Conservation (phyloP, 2,113 vertebrate species). For the Rafetus swinhoei region DNA sequence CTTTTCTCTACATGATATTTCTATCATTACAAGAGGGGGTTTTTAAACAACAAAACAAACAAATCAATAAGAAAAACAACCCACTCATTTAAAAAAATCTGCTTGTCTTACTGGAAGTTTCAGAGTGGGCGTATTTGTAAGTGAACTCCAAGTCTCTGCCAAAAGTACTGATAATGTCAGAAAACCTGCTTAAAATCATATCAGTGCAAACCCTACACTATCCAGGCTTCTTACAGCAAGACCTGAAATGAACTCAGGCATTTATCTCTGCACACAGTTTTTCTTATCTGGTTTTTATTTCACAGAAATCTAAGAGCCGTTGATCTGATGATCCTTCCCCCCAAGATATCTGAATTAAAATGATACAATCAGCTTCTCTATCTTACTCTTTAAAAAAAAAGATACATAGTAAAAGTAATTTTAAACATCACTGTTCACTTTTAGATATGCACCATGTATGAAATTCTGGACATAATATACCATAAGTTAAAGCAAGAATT, state of each 20-base stretch:
- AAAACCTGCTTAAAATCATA: slow-evolving; percentile 79
- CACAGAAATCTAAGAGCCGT: slow-evolving; percentile 23
- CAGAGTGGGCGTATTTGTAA: slow-evolving; percentile 61
- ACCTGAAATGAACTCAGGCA: slow-evolving; percentile 73
- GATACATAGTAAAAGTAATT: not conserved
- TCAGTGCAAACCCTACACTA: slow-evolving; percentile 59
- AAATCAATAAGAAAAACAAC: not conserved
- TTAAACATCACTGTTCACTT: not conserved
- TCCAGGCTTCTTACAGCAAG: slow-evolving; percentile 71
- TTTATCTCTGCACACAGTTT: not conserved
- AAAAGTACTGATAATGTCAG: slow-evolving; percentile 75
- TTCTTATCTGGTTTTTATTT: slow-evolving; percentile 41
- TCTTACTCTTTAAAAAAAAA: not conserved
- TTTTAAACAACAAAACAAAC: slow-evolving; percentile 45
- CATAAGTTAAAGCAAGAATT: not conserved
- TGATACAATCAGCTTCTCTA: not conserved
- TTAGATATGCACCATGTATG: not conserved
- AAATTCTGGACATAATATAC: not conserved
- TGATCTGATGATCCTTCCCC: slow-evolving; percentile 20
- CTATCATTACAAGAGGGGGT: slow-evolving; percentile 55
- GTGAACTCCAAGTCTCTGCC: slow-evolving; percentile 53
- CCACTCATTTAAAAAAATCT: not conserved
- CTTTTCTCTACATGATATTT: slow-evolving; percentile 73
- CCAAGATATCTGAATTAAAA: not conserved
- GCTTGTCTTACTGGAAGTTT: slow-evolving; percentile 68